phyloP scores from a whole-genome alignment of 2,888 invertebrate genomes.

The Octodonta nipae region DNA sequence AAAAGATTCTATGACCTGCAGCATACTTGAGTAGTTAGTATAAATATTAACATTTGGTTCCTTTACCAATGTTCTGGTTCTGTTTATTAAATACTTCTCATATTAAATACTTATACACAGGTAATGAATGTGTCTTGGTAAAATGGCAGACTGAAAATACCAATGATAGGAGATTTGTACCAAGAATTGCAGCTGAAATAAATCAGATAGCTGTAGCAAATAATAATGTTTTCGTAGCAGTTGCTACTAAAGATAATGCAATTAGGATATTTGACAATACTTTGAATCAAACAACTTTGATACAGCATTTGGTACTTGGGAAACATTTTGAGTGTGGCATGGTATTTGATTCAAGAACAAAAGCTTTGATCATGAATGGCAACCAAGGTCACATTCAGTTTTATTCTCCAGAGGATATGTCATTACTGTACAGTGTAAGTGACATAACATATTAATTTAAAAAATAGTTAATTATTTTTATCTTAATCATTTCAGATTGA shows the following conservation, averaged over 20 bases:
- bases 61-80: too few relatives aligned
- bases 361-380: constrained; percentile 56
- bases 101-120: too few relatives aligned
- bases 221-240: constrained; percentile 50
- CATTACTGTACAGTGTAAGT: constrained; percentile 57
- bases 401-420: constrained; percentile 50
- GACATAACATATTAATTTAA: neutral
- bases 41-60: too few relatives aligned
- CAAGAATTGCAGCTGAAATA: constrained; percentile 56
- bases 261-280: constrained; percentile 43
- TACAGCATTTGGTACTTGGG: constrained; percentile 56
- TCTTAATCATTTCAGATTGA: constrained; percentile 43
- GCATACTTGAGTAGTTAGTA: too few relatives aligned
- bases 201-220: constrained; percentile 45
- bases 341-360: constrained; percentile 47
- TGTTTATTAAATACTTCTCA: too few relatives aligned
- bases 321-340: constrained; percentile 45
- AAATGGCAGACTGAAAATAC: constrained; percentile 52
- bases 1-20: too few relatives aligned
- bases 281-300: constrained; percentile 39
- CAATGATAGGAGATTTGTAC: constrained; percentile 43
- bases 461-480: neutral
- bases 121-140: constrained; percentile 63
- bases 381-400: constrained; percentile 63
- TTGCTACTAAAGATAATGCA: constrained; percentile 57